phyloP scores from a whole-genome alignment of 2,888 invertebrate species.

The Auanema freiburgensis region DNA sequence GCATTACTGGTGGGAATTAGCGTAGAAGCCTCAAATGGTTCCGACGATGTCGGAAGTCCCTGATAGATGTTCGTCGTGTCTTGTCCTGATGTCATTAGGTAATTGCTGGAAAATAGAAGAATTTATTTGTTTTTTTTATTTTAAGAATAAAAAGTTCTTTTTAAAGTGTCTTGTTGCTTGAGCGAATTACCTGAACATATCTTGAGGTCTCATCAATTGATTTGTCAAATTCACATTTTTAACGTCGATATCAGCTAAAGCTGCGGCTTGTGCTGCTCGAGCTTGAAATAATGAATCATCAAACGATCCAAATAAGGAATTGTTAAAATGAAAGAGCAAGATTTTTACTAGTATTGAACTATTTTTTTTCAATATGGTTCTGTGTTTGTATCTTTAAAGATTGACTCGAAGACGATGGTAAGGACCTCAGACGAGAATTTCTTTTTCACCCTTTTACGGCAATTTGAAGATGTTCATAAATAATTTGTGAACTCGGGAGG shows the following conservation, averaged over 20 bases:
- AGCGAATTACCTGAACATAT: slow-evolving; percentile 56
- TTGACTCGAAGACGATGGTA: too few relatives aligned
- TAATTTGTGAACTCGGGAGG: too few relatives aligned
- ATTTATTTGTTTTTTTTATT: slow-evolving; percentile 5
- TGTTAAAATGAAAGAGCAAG: slow-evolving; percentile 38
- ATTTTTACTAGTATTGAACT: too few relatives aligned
- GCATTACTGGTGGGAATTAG: slow-evolving; percentile 35
- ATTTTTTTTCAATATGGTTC: too few relatives aligned
- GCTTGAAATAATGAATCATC: slow-evolving; percentile 56
- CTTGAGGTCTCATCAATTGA: slow-evolving; percentile 49
- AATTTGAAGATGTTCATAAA: too few relatives aligned
- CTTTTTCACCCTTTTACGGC: too few relatives aligned
- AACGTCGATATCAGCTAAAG: slow-evolving; percentile 58
- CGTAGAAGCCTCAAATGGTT: slow-evolving; percentile 42
- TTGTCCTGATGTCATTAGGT: slow-evolving; percentile 37
- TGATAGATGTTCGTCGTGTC: slow-evolving; percentile 41
- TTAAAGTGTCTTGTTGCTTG: not conserved
- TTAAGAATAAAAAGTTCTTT: not conserved
- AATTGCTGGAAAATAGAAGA: slow-evolving; percentile 38
- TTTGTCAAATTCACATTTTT: slow-evolving; percentile 55
- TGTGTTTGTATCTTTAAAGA: too few relatives aligned
- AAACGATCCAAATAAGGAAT: slow-evolving; percentile 43
- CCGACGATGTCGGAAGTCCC: slow-evolving; percentile 42
- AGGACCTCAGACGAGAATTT: too few relatives aligned
- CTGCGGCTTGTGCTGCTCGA: slow-evolving; percentile 48